phyloP scores from a whole-genome alignment of 2,797 vertebrate species.

The Syncerus caffer region DNA sequence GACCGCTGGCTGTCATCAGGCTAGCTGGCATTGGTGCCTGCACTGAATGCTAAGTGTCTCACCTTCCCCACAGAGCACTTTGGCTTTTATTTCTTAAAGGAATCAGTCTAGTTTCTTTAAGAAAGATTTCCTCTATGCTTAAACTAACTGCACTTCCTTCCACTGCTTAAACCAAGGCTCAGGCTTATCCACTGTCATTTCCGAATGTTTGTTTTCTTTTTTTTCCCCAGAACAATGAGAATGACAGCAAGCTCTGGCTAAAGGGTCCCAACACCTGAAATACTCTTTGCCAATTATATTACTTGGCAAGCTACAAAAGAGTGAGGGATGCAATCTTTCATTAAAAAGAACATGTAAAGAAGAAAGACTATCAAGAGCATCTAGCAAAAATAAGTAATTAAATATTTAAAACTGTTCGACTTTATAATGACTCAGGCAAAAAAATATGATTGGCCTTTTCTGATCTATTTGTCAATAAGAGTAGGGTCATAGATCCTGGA shows the following conservation, averaged over 20 bases:
- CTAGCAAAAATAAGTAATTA: background rate
- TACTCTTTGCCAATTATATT: background rate
- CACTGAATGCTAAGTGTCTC: background rate
- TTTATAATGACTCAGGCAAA: background rate
- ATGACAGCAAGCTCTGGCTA: background rate
- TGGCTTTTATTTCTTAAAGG: conserved; percentile 22
- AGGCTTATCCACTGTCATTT: conserved; percentile 6
- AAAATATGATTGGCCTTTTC: background rate
- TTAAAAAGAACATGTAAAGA: background rate
- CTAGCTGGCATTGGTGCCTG: background rate
- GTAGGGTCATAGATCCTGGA: background rate
- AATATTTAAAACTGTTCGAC: background rate
- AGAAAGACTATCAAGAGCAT: background rate
- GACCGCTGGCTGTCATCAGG: background rate
- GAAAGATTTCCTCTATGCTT: conserved; percentile 8
- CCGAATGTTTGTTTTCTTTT: conserved; percentile 28
- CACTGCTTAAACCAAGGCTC: background rate
- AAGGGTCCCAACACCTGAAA: background rate
- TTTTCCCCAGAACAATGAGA: conserved; percentile 29
- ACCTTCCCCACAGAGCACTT: background rate
- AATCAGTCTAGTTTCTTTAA: background rate
- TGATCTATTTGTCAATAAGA: background rate
- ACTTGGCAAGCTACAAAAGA: background rate
- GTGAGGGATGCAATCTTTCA: background rate
- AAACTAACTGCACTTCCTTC: conserved; percentile 17